Base-by-base conservation (phyloP, 2,113 vertebrate genomes). In the Leucosticte australis region DNA sequence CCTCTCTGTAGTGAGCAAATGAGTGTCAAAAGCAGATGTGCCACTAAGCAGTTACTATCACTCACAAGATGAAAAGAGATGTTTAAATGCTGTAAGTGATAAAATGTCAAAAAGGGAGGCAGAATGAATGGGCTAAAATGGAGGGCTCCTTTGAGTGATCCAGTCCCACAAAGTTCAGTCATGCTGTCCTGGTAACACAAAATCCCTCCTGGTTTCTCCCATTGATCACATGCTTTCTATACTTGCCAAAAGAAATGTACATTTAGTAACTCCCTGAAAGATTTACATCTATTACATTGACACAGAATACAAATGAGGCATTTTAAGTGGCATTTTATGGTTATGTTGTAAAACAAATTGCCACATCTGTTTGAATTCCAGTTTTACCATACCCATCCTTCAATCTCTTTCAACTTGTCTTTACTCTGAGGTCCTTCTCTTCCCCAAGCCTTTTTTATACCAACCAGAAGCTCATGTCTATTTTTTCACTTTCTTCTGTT, bases 401-500 rank as follows among this genome's bases (percentile, higher is more conserved):
- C 90, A 86, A 39, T 89, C n/a, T 81, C 37, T 23, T 44, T 62
- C 31, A 63, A 15, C 85, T 77, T 35, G 76, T 55, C 88, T 79
- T 76, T 41, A n/a, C 31, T 63, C 19, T 24, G 27, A 92, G 74
- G 21, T 24, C 10, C 11, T 60, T 44, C 15, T 15, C 31, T 46
- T 87, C 42, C 23, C 10, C 9, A 12, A 27, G 46, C 30, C 37
- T 64, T 13, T 50, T 56, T n/a, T 13, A 50, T 11, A 87, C 18
- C 77, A 71, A n/a, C 7, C 59, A 78, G 87, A 87, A 93, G 30
- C 22, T 18, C 56, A 33, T 18, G 9, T 21, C 80, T 57, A 90
- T 96, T 97, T 97, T 96, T 97, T 95, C 97, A 92, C 96, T 98
- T 97, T 94, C 92, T 97, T 78, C 97, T 97, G 96, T 94, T 97